Base-by-base conservation (phyloP, 2,113 vertebrate genomes). In the Dendropsophus ebraccatus region DNA sequence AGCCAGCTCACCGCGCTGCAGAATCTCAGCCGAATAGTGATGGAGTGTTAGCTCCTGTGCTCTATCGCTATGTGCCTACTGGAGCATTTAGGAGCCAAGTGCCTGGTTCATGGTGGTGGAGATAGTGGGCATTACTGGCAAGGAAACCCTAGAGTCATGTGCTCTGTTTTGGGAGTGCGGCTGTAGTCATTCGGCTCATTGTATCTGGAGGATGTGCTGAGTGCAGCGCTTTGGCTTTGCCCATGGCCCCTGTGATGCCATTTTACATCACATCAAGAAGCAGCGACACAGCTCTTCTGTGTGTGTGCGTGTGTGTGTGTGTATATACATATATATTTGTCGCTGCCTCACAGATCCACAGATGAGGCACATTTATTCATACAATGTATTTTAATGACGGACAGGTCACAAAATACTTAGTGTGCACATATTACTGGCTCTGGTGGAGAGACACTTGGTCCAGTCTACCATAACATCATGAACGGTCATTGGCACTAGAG, bases 21-120 rank as follows among this genome's bases (percentile, higher is more conserved):
- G 73, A 75, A 16, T 17, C 49, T 49, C 45, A 30, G 73, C 47
- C 25, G 73, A 47, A 50, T 49, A 50, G 25, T 75, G 73, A 50
- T 75, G 73, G 73, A 75, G 73, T 75, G 73, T 50, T 17, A 75
- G 73, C 73, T 75, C 73, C 73, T 75, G 73, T n/a, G 47, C 73
- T 28, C 45, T 13, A 50, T 28, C 16, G 41, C 45, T 28, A 75
- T 75, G 13, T 50, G 73, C n/a, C 47, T 14, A 30, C 37, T 47
- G 73, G 45, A 50, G 47, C 47, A 50, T 30, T 75, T 75, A 50
- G 0, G 14, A 50, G 73, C 45, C 47, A 75, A 75, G 45, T 75
- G 73, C n/a, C 45, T 50, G 47, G 23, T 25, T 75, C n/a, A 9
- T 50, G 73, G 73, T 50, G 73, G 73, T 25, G 17, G 72, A 75